phyloP scores from a whole-genome alignment of 2,113 vertebrate species.

The Pelecanoides urinatrix region DNA sequence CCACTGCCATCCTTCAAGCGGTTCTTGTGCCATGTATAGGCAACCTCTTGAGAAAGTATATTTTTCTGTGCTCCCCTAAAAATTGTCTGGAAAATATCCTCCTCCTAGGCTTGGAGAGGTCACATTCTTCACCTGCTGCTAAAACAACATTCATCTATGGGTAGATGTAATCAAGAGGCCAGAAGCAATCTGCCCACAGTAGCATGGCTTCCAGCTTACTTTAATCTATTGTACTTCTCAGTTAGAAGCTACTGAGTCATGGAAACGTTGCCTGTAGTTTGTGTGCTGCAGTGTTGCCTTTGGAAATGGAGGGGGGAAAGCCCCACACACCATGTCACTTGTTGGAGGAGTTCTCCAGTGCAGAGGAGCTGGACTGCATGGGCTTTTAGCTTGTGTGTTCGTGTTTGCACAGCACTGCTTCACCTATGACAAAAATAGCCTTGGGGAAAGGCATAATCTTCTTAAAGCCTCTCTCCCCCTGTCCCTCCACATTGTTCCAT shows the following conservation, averaged over 20 bases:
- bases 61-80: not conserved
- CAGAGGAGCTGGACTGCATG: not conserved
- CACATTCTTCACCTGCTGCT: not conserved
- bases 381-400: not conserved
- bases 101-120: not conserved
- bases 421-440: not conserved
- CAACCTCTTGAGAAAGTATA: not conserved
- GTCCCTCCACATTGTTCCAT: not conserved
- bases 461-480: not conserved
- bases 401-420: not conserved
- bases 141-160: not conserved
- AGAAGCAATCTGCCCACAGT: not conserved
- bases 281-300: not conserved
- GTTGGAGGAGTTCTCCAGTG: not conserved
- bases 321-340: not conserved
- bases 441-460: not conserved
- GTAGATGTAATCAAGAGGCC: not conserved
- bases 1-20: not conserved
- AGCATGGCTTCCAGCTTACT: not conserved
- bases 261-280: not conserved
- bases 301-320: not conserved
- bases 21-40: not conserved
- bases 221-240: not conserved
- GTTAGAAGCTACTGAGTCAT: not conserved
- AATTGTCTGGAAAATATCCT: not conserved